Percentiles rank a stretch among this genome's conserved stretches.
These are phyloP conservation scores for Uloborus plumipes DNA, from an alignment of 2,888 invertebrate species.

Conservation along the genomic window DNA sequence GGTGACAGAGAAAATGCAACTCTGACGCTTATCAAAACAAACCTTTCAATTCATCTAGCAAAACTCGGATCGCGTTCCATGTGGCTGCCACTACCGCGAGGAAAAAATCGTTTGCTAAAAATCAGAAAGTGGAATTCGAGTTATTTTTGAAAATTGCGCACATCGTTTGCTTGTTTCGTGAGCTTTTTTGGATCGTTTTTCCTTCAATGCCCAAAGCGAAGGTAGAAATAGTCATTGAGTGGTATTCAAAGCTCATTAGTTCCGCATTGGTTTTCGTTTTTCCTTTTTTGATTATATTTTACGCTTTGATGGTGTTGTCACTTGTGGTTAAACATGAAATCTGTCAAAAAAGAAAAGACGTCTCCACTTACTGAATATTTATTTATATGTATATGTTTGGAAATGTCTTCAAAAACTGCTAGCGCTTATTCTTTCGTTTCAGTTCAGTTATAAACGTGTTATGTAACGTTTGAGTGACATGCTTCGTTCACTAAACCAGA, in stretches of 20 bases:
- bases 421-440: no score
- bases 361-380: no score
- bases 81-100: neutral
- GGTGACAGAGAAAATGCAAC: no score
- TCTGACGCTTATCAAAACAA: no score
- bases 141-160: slow-evolving; percentile 33
- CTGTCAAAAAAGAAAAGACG: no score
- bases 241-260: slow-evolving; percentile 45
- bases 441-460: no score
- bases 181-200: slow-evolving; percentile 14
- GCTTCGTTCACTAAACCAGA: no score
- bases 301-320: slow-evolving; percentile 11
- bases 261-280: slow-evolving; percentile 24
- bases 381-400: no score
- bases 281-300: slow-evolving; percentile 38
- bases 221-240: slow-evolving; percentile 31
- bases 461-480: no score
- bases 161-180: slow-evolving; percentile 2
- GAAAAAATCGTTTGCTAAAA: neutral
- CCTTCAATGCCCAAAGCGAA: slow-evolving; percentile 9
- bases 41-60: slow-evolving; percentile 2
- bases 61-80: neutral
- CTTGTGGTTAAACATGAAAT: no score
- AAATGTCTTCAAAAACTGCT: no score
- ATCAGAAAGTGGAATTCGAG: neutral